Evolutionary conservation across 2,797 vertebrate species (phyloP), one percentile per base, ranked within the genome.

Genomic region (Microhierax caerulescens): DNA sequence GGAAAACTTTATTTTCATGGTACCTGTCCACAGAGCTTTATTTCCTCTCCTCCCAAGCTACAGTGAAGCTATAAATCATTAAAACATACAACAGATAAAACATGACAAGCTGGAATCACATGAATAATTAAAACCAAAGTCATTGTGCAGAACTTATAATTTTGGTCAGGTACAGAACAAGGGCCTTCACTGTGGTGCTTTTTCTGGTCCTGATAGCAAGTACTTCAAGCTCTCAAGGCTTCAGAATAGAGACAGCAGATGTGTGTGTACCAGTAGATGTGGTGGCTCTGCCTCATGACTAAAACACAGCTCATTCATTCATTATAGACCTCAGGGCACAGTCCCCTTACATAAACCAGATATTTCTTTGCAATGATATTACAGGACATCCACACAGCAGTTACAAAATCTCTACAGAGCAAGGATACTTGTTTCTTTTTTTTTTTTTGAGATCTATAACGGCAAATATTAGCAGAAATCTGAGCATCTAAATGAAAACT

Each of bases 51-150:
- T 96, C 41, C 53, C 14, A 73, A 93, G 70, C 90, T 93, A 67
- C 70, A 73, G 59, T 81, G 74, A 83, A 74, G 36, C 70, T 39
- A 95, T 96, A 97, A 96, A 97, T 95, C 95, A 93, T 97, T 96
- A 89, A 97, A 97, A 95, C 56, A 67, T 86, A 90, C 96, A 97
- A 93, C 90, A 47, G 13, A 95, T 94, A 97, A 94, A 96, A 96
- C 89, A 97, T 89, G 88, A 94, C 94, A 94, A 88, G 90, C 54
- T 95, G 69, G 70, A 93, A 78, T 85, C 92, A 89, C 72, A 92
- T 96, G 65, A 94, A 97, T 96, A 95, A 95, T 96, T 96, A 91
- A 97, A 96, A 87, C 57, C 15, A 50, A 95, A 92, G 76, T 92
- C 75, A 90, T 76, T 81, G 50, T 91, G 91, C 73, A 94, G 94